These are phyloP conservation scores for Sus cebifrons DNA, from an alignment of 2,797 vertebrate genomes.

Conservation along the genomic window DNA sequence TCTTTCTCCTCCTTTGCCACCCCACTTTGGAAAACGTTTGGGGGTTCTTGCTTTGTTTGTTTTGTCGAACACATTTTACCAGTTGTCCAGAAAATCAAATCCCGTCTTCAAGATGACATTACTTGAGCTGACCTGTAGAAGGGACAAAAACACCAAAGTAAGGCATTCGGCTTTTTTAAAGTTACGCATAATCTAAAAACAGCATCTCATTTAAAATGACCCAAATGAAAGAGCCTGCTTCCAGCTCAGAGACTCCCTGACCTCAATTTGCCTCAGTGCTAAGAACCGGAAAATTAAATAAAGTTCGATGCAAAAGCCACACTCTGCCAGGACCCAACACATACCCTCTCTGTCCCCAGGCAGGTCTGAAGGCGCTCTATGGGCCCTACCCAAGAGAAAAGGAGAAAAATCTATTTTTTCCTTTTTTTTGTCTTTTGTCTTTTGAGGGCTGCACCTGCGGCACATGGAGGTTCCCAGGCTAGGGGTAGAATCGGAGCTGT, in stretches of 20 bases:
- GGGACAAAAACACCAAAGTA: slow-evolving; percentile 1
- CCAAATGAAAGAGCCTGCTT: slow-evolving; percentile 60
- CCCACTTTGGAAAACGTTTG: slow-evolving; percentile 68
- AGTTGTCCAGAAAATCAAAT: slow-evolving; percentile 99
- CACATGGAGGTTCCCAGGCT: too few species aligned
- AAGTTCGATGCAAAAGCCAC: background rate
- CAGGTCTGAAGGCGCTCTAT: background rate
- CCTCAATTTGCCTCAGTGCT: slow-evolving; percentile 45
- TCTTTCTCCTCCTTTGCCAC: slow-evolving; percentile 64
- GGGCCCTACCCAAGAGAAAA: background rate
- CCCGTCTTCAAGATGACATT: slow-evolving; percentile 97
- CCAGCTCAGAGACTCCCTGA: background rate
- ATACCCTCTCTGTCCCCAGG: background rate
- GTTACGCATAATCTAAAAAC: slow-evolving; percentile 61
- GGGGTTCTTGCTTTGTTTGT: slow-evolving; percentile 49
- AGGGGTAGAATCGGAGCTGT: too few species aligned
- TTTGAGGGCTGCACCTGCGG: too few species aligned
- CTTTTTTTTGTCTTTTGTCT: background rate
- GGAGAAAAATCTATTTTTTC: background rate
- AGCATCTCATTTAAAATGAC: slow-evolving; percentile 72
- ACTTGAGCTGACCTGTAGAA: slow-evolving; percentile 94
- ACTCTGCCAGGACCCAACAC: background rate
- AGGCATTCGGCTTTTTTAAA: background rate
- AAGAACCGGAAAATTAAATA: background rate
- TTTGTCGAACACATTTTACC: slow-evolving; percentile 91